These are phyloP conservation scores for Cepaea hortensis DNA, from an alignment of 2,888 invertebrate genomes.

Conservation along the genomic window DNA sequence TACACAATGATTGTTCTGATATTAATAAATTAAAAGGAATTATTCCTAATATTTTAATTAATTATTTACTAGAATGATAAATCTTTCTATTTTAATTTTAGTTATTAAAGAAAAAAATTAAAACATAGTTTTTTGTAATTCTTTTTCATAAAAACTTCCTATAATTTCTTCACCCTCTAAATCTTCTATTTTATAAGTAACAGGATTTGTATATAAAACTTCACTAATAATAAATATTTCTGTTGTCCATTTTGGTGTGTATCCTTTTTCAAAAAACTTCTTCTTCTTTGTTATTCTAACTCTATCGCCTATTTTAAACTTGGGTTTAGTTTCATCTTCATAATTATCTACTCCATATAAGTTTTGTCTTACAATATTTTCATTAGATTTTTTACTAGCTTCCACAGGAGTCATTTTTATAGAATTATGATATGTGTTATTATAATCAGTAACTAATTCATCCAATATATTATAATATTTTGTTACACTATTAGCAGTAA, in stretches of 20 bases:
- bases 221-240: slow-evolving; percentile 10
- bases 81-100: too few relatives aligned
- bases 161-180: too few relatives aligned
- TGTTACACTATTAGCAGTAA: slow-evolving; percentile 5
- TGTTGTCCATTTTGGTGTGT: slow-evolving; percentile 15
- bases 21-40: neutral
- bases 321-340: neutral
- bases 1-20: neutral
- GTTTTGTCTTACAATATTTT: neutral
- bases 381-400: neutral
- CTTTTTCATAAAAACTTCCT: too few relatives aligned
- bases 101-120: neutral
- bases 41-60: neutral
- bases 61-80: neutral
- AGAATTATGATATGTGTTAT: slow-evolving; percentile 10
- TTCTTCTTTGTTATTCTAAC: slow-evolving; percentile 31
- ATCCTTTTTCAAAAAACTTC: neutral
- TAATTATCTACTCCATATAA: neutral
- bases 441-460: slow-evolving; percentile 9
- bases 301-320: slow-evolving; percentile 11
- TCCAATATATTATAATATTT: slow-evolving; percentile 1
- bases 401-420: slow-evolving; percentile 22
- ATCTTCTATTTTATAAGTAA: neutral
- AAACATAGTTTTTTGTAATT: too few relatives aligned
- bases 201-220: neutral